These are phyloP conservation scores for Notothenia coriiceps DNA, from an alignment of 2,113 vertebrate genomes.

Conservation along the genomic window DNA sequence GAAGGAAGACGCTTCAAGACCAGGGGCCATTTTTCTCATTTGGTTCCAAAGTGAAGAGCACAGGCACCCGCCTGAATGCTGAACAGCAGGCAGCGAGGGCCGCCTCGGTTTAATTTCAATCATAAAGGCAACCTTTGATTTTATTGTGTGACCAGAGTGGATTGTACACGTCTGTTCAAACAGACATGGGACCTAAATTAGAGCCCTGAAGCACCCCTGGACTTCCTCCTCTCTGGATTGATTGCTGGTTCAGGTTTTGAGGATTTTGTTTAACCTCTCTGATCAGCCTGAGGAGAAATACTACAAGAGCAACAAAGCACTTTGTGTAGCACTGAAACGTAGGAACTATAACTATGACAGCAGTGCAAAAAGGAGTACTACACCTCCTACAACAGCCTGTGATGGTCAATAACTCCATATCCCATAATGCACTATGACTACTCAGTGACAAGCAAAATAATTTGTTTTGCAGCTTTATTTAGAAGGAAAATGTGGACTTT, in stretches of 20 bases:
- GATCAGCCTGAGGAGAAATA: conserved; percentile 25
- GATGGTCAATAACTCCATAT: conserved; percentile 6
- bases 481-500: conserved; percentile 7
- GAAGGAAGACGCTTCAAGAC: conserved; percentile 32
- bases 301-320: conserved; percentile 61
- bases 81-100: conserved; percentile 10
- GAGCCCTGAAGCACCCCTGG: conserved; percentile 48
- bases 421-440: conserved; percentile 35
- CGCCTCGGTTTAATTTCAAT: conserved; percentile 25
- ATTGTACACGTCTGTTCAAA: conserved; percentile 50
- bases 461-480: conserved; percentile 23
- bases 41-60: conserved; percentile 47
- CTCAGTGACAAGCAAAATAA: conserved; percentile 11
- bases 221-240: conserved; percentile 33
- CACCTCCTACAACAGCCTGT: conserved; percentile 2
- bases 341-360: not conserved
- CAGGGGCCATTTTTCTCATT: conserved; percentile 31
- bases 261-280: conserved; percentile 29
- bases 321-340: conserved; percentile 59
- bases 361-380: conserved; percentile 24
- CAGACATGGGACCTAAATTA: conserved; percentile 58
- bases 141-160: conserved; percentile 47
- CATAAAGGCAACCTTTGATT: conserved; percentile 33
- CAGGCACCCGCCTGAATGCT: not conserved
- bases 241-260: conserved; percentile 38